Evolutionary conservation across 1,140 invertebrate genomes (phyloP).

Genomic region (Platyscapa corneri): DNA sequence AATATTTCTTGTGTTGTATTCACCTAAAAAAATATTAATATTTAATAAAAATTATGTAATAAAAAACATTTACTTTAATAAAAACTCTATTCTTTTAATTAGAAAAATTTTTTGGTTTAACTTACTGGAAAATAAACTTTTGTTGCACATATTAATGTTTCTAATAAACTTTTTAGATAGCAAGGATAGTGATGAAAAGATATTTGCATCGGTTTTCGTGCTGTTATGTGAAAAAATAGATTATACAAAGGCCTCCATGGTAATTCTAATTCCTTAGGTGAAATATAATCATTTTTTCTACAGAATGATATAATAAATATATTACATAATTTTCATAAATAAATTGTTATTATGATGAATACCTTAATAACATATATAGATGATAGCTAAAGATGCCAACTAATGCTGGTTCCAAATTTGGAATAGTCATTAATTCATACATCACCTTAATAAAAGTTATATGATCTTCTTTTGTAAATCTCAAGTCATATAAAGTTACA

Average conservation of each 20-base stretch:
- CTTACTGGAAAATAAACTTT: slow-evolving; percentile 72
- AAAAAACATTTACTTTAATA: neutral
- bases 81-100: neutral
- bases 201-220: slow-evolving; percentile 70
- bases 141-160: slow-evolving; percentile 59
- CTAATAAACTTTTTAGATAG: slow-evolving; percentile 66
- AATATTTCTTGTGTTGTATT: slow-evolving; percentile 90
- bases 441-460: slow-evolving; percentile 89
- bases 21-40: slow-evolving; percentile 60
- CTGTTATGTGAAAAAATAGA: slow-evolving; percentile 74
- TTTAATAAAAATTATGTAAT: neutral
- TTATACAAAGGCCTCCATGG: slow-evolving; percentile 92
- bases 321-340: slow-evolving; percentile 6
- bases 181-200: slow-evolving; percentile 80
- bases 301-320: slow-evolving; percentile 52
- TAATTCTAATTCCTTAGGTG: slow-evolving; percentile 86
- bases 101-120: neutral
- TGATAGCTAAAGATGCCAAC: slow-evolving; percentile 81
- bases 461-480: slow-evolving; percentile 94
- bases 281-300: slow-evolving; percentile 86
- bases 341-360: neutral
- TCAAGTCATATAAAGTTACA: slow-evolving; percentile 87
- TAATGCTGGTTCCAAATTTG: slow-evolving; percentile 84
- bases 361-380: slow-evolving; percentile 69
- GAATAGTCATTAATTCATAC: slow-evolving; percentile 85